A percentile compares a stretch with the other conserved stretches of the same genome.
phyloP scores from a whole-genome alignment of 2,888 invertebrate genomes.

The Leptinotarsa rubiginosa region DNA sequence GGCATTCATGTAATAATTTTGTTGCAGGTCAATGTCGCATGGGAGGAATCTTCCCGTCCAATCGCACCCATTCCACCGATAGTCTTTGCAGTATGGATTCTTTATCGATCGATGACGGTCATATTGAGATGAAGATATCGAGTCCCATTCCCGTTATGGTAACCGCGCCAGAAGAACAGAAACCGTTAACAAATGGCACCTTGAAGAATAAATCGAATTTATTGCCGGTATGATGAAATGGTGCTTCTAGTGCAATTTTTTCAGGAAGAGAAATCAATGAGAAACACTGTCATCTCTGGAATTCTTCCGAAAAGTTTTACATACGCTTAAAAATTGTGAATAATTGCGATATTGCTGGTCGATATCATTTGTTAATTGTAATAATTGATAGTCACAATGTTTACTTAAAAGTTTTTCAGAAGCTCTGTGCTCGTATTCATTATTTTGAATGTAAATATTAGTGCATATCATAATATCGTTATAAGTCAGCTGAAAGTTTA shows the following conservation, averaged over 20 bases:
- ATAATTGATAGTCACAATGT: neutral
- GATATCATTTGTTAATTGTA: conserved; percentile 6
- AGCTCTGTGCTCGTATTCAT: neutral
- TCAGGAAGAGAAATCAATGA: conserved; percentile 19
- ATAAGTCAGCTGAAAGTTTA: neutral
- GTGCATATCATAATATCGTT: neutral
- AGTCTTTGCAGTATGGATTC: conserved; percentile 76
- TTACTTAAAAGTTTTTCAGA: neutral
- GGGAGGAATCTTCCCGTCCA: conserved; percentile 62
- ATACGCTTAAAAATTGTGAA: conserved; percentile 12
- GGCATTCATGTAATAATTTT: conserved; percentile 25
- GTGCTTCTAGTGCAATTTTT: neutral
- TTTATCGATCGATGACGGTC: conserved; percentile 69
- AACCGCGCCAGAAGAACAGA: conserved; percentile 62
- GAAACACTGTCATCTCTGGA: conserved; percentile 2
- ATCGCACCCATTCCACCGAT: conserved; percentile 69
- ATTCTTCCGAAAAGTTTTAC: neutral
- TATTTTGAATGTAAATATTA: neutral
- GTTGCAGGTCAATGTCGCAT: conserved; percentile 64
- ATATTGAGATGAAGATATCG: conserved; percentile 66
- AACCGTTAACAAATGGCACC: conserved; percentile 50
- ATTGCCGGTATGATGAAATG: conserved; percentile 36
- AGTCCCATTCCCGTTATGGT: conserved; percentile 67
- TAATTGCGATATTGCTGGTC: conserved; percentile 10
- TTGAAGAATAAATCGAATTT: conserved; percentile 40